Evolutionary conservation across 2,888 invertebrate species (phyloP), one percentile per base, ranked within the genome.

Genomic region (Melanargia galathea): DNA sequence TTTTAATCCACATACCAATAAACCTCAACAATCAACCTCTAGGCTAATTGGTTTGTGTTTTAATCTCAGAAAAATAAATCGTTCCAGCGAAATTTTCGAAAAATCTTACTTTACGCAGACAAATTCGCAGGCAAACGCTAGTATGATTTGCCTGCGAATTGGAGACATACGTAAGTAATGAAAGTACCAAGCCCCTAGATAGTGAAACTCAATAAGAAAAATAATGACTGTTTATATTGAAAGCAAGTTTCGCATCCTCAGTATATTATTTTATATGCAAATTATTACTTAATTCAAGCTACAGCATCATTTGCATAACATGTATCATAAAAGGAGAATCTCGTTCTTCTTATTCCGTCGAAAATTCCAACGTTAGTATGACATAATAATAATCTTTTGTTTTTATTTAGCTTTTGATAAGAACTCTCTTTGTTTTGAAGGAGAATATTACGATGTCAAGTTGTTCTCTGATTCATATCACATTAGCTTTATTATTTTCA

Each of bases 361-460:
- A 57, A 57, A 38, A 57, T 46, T 57, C 45, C 57, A 18, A 46
- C 45, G 45, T 46, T 30, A 46, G 57, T 46, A 45, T 57, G 57
- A 46, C 20, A 52, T 52, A 52, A 51, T 16, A 49, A 51, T 35
- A 52, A 52, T 52, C 35, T 35, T 52, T 35, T 52, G 52, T 52
- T 52, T 52, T 51, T 52, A 35, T 52, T 35, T 20, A 2, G 35
- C 52, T 33, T 46, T 52, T 52, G 33, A 35, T 35, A 49, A 26
- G 26, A 30, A 26, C 13, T 46, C 10, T 7, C 16, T 33, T 35
- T 35, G 49, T 51, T 11, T 20, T 52, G 33, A 52, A 52, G 13
- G 18, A 20, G 52, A 35, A 35, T 52, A 52, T 35, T 52, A 35
- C 52, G 52, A 52, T 52, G 35, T 52, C 20, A 52, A 52, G 20